These are phyloP conservation scores for Oxyruncus cristatus DNA, from an alignment of 2,113 vertebrate genomes.

Conservation along the genomic window DNA sequence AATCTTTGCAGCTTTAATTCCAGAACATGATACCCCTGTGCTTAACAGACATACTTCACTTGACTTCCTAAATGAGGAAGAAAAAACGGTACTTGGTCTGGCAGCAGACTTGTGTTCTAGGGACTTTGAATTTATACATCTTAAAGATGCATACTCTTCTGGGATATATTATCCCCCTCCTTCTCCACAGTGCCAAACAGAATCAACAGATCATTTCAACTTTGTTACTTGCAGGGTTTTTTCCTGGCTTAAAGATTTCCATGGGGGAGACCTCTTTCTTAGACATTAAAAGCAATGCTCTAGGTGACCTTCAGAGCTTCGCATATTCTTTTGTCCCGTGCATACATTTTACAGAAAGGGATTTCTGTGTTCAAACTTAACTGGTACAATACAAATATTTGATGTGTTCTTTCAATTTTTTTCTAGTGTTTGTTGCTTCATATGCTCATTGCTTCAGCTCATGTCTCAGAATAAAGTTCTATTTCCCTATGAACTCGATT, in stretches of 20 bases:
- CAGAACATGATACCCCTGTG: neutral
- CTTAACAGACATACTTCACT: neutral
- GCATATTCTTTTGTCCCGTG: neutral
- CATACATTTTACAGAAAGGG: neutral
- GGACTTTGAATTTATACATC: conserved; percentile 70
- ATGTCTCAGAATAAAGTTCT: conserved; percentile 52
- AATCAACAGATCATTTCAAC: neutral
- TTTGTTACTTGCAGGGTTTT: conserved; percentile 24
- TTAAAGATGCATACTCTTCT: conserved; percentile 74
- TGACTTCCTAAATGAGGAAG: conserved; percentile 50
- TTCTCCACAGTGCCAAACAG: neutral
- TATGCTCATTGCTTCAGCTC: conserved; percentile 47
- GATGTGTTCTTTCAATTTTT: conserved; percentile 20
- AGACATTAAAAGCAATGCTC: neutral
- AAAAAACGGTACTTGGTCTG: neutral
- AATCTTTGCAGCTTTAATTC: neutral
- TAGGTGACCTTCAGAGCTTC: neutral
- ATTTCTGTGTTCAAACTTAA: neutral
- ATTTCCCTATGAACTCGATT: neutral
- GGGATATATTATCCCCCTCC: conserved; percentile 70
- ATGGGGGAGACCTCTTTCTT: neutral
- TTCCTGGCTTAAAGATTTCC: conserved; percentile 6
- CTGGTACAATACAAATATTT: neutral
- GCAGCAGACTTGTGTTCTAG: conserved; percentile 10
- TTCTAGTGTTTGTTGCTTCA: conserved; percentile 25